Evolutionary conservation across 2,113 vertebrate species (phyloP), one percentile per base, ranked within the genome.

Genomic region (Zapornia atra): DNA sequence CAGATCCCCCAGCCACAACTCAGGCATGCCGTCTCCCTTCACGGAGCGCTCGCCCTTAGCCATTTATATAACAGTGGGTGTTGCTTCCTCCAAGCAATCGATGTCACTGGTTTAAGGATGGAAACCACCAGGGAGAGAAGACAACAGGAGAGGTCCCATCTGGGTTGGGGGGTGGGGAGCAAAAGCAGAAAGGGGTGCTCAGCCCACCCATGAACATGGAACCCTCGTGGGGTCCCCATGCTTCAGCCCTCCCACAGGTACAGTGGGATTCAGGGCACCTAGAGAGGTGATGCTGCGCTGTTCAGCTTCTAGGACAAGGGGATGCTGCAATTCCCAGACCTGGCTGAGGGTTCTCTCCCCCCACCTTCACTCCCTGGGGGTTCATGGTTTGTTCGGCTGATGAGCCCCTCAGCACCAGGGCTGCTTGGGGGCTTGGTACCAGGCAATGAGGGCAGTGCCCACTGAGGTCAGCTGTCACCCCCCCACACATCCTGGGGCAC

Each of bases 101-200:
- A 92, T 93, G 92, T 93, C 96, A 80, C 82, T 26, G 31, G 54
- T 88, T 38, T 17, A 34, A 94, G 71, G 60, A 82, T 70, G 11
- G 84, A 94, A 95, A 81, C 53, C 94, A 34, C 63, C 31, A 29
- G 40, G 48, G 48, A 94, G n/a, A 69, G n/a, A 65, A 69, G 29
- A 42, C 29, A 61, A 31, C 44, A 64, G 46, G 25, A 92, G 31
- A 79, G 34, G 6, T 90, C 81, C 77, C 46, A 20, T 3, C 69
- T 53, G 29, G 24, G 17, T 36, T 1, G 3, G 29, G 16, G 24
- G 24, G 40, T 13, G 20, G 22, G n/a, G 5, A 12, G 18, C 48
- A 88, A 84, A 70, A 59, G 5, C 61, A 87, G 64, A 63, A 82
- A 34, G 51, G 53, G 20, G 2, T 64, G 5, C 38, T 82, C 82